Evolutionary conservation across 2,888 invertebrate species (phyloP).

Genomic region (Amphimallon solstitiale): DNA sequence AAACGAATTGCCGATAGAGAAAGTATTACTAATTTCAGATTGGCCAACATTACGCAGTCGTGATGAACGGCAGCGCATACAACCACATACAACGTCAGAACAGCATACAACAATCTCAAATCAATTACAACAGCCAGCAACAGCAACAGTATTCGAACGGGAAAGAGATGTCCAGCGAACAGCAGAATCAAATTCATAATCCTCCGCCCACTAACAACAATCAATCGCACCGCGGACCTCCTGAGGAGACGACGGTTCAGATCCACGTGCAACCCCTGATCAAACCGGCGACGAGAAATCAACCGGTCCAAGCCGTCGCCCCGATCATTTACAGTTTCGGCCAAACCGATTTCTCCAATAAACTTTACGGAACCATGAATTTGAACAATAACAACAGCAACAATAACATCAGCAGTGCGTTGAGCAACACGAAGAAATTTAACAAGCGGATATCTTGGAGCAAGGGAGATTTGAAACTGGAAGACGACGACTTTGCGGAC

Average conservation of each 20-base stretch:
- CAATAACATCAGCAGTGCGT: conserved; percentile 45
- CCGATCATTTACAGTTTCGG: conserved; percentile 62
- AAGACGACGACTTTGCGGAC: conserved; percentile 75
- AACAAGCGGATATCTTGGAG: conserved; percentile 56
- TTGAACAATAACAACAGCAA: conserved; percentile 49
- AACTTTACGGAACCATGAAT: conserved; percentile 59
- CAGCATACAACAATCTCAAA: conserved; percentile 45
- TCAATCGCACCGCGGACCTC: conserved; percentile 44
- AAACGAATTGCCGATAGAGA: too few species aligned
- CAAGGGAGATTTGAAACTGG: conserved; percentile 55
- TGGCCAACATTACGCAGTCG: conserved; percentile 56
- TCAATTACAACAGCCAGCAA: conserved; percentile 4
- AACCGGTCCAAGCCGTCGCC: conserved; percentile 58
- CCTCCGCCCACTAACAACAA: conserved; percentile 31
- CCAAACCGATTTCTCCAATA: conserved; percentile 57
- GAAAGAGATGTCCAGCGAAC: conserved; percentile 24
- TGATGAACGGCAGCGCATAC: conserved; percentile 48
- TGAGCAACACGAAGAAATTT: conserved; percentile 41
- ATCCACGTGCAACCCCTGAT: conserved; percentile 61
- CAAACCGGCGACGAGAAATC: conserved; percentile 57
- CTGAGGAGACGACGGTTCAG: conserved; percentile 60
- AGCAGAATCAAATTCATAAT: conserved; percentile 36
- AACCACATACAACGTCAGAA: conserved; percentile 49
- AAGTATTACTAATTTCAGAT: too few species aligned
- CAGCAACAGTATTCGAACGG: not conserved